These are phyloP conservation scores for Colistium nudipinnis DNA, from an alignment of 2,113 vertebrate species.

Conservation along the genomic window DNA sequence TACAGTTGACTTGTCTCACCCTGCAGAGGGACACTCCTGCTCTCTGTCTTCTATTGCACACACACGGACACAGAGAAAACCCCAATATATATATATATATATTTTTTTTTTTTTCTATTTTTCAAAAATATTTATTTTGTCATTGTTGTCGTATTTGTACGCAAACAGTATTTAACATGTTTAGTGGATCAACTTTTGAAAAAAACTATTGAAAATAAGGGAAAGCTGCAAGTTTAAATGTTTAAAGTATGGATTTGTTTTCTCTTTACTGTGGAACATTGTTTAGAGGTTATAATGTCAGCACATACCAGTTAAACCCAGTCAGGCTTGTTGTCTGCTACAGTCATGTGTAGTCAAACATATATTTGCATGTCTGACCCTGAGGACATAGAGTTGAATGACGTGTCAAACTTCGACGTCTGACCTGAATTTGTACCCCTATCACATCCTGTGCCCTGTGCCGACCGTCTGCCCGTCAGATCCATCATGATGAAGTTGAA, in stretches of 20 bases:
- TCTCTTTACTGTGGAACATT: not conserved
- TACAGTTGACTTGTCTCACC: constrained; percentile 48
- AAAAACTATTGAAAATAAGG: too few species aligned
- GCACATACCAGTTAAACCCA: not conserved
- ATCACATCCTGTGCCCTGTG: constrained; percentile 1
- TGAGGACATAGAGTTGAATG: constrained; percentile 18
- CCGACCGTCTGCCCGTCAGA: constrained; percentile 66
- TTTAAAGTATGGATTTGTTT: too few species aligned
- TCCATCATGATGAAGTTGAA: constrained; percentile 88
- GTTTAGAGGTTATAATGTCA: not conserved
- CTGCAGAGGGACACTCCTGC: constrained; percentile 13
- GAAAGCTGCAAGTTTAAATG: too few species aligned
- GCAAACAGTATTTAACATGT: too few species aligned
- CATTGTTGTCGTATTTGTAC: too few species aligned
- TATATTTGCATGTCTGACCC: not conserved
- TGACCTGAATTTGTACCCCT: constrained; percentile 11
- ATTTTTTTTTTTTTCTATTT: too few species aligned
- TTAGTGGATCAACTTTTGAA: too few species aligned
- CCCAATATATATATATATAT: too few species aligned
- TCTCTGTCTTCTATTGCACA: not conserved
- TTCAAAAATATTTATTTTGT: too few species aligned
- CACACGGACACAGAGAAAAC: too few species aligned
- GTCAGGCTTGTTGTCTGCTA: not conserved
- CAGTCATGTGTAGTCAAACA: not conserved
- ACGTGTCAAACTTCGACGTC: not conserved